Percentiles rank a stretch among this genome's conserved stretches.
These are phyloP conservation scores for Atopsyche davidsoni DNA, from an alignment of 1,140 invertebrate genomes.

Conservation along the genomic window DNA sequence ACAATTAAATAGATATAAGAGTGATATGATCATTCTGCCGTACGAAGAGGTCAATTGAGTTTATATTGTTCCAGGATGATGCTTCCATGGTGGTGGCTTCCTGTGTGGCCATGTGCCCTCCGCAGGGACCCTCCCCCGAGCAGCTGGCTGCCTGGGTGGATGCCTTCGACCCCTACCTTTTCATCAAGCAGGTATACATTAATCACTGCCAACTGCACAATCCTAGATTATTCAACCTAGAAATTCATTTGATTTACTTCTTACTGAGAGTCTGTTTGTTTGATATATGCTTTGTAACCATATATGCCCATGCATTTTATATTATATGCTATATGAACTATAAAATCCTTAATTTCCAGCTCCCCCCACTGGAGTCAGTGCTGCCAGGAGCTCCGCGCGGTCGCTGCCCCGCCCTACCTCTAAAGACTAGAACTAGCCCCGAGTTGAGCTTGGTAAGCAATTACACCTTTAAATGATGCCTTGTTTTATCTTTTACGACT, in stretches of 20 bases:
- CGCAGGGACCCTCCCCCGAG: conserved; percentile 38
- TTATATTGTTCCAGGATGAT: conserved; percentile 36
- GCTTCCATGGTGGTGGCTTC: conserved; percentile 42
- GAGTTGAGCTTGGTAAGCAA: conserved; percentile 84
- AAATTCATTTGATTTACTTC: too few species aligned
- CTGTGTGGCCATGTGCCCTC: conserved; percentile 14
- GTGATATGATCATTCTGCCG: too few species aligned
- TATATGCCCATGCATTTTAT: too few species aligned
- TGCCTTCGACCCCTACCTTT: conserved; percentile 82
- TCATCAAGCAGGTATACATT: conserved; percentile 66
- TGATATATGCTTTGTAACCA: too few species aligned
- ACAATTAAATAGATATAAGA: too few species aligned
- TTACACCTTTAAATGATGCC: too few species aligned
- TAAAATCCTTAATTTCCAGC: too few species aligned
- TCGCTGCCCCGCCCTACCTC: conserved; percentile 81
- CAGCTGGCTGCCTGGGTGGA: conserved; percentile 70
- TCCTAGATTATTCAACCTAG: too few species aligned
- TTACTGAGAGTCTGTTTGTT: too few species aligned
- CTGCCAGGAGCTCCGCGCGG: conserved; percentile 75
- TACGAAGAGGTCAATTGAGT: not conserved
- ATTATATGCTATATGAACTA: too few species aligned
- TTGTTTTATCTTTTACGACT: too few species aligned
- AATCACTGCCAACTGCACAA: not conserved
- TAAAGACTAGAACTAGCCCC: conserved; percentile 89
- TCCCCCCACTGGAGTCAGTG: conserved; percentile 68